Evolutionary conservation across 2,888 invertebrate genomes (phyloP).

Genomic region (Dolichopus griseipennis): DNA sequence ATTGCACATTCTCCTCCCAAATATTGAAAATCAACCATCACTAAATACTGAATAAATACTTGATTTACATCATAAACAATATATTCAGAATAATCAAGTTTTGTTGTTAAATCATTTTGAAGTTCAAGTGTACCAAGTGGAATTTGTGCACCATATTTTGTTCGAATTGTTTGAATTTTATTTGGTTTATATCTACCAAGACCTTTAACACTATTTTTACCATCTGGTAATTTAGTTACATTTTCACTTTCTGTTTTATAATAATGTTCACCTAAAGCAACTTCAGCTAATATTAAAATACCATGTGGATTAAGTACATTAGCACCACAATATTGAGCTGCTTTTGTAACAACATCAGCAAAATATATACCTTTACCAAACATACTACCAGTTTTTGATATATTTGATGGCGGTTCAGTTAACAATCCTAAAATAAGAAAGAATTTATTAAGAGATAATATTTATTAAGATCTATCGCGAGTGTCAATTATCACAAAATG

Average conservation of each 20-base stretch:
- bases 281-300: background rate
- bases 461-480: too few relatives aligned
- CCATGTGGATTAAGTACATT: background rate
- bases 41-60: background rate
- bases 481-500: too few relatives aligned
- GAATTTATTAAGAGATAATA: background rate
- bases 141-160: background rate
- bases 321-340: background rate
- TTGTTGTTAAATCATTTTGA: background rate
- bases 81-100: background rate
- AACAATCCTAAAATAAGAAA: background rate
- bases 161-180: background rate
- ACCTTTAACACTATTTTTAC: background rate
- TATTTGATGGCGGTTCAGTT: background rate
- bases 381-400: background rate
- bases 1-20: too few relatives aligned
- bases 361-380: background rate
- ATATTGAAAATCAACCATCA: background rate
- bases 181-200: background rate
- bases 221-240: background rate
- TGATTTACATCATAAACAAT: background rate
- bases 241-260: background rate
- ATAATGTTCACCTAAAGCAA: background rate
- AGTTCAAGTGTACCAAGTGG: background rate
- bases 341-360: background rate